A percentile compares a stretch with the other conserved stretches of the same genome.
These are phyloP conservation scores for Chironomus tepperi DNA, from an alignment of 1,140 invertebrate genomes.

Conservation along the genomic window DNA sequence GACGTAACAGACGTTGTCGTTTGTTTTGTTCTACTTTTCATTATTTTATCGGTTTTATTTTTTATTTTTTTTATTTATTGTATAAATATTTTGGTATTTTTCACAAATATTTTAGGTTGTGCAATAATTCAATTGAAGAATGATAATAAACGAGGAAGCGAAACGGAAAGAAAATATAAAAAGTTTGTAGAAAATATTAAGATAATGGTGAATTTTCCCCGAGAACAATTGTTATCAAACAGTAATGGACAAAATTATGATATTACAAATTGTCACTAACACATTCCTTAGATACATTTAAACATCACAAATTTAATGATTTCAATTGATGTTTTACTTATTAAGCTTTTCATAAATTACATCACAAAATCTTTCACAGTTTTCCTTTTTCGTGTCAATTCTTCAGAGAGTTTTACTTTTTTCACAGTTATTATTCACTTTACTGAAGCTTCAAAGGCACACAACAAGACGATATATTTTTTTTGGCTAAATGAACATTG, in stretches of 20 bases:
- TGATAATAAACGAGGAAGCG: no score
- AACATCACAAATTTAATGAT: not conserved
- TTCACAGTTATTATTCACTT: not conserved
- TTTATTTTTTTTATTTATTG: no score
- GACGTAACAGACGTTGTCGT: conserved; percentile 31
- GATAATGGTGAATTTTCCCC: no score
- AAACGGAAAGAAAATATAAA: no score
- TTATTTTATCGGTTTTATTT: no score
- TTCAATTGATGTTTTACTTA: not conserved
- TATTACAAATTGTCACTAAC: conserved; percentile 1
- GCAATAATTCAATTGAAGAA: no score
- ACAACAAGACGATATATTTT: not conserved
- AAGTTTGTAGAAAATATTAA: no score
- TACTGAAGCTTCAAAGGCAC: not conserved
- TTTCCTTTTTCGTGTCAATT: not conserved
- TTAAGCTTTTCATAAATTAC: not conserved
- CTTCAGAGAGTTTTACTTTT: no score
- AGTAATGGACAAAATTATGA: no score
- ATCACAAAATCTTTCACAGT: not conserved
- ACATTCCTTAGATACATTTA: not conserved
- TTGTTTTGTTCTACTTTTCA: conserved; percentile 27
- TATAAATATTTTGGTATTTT: not conserved
- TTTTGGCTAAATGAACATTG: conserved; percentile 1
- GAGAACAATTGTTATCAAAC: no score
- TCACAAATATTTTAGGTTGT: not conserved